Base-by-base conservation (phyloP, 1,140 invertebrate genomes). In the Neodiprion lecontei region DNA sequence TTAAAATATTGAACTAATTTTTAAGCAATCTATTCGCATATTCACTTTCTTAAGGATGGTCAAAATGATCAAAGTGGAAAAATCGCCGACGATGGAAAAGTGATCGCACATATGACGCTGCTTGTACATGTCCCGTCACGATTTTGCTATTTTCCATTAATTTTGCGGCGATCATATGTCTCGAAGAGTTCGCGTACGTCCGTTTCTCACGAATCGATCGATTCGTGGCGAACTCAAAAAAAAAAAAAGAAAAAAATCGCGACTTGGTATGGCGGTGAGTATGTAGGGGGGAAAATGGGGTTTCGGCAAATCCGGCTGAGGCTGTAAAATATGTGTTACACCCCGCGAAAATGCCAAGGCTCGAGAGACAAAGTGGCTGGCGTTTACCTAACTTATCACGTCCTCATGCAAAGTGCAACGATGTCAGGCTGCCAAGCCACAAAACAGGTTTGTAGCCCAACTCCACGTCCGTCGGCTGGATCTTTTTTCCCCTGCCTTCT, bases 361-460 rank as follows among this genome's bases (percentile, higher is more conserved):
- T 69, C 12, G 61, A 21, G 40, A 69, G 67, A 69, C 67, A 69
- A 69, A 69, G 67, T 47, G 40, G 21, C 67, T 11, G 21, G 40
- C 67, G 67, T 69, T 69, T 47, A 11, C 21, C 67, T 47, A 69
- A 69, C 67, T 69, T 69, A 69, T 69, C 67, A 69, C 67, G 67
- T 69, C 67, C 67, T 69, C 40, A 69, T 69, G 67, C 67, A 69
- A 69, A 69, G 67, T 69, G 67, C 67, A 69, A 69, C 67, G 67
- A 69, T 69, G 67, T 69, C 67, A 69, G 67, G 11, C 21, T 69
- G 67, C 67, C 67, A 69, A 69, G 67, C 67, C 67, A 47, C 67
- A 69, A 69, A 69, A 69, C 67, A 69, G 28, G 67, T 69, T 69
- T 69, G 67, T 14, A 21, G 23, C 67, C 53, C 53, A 61, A 12